Percentiles rank a stretch among this genome's conserved stretches.
These are phyloP conservation scores for Apodemus speciosus DNA, from an alignment of 2,113 vertebrate genomes.

Conservation along the genomic window DNA sequence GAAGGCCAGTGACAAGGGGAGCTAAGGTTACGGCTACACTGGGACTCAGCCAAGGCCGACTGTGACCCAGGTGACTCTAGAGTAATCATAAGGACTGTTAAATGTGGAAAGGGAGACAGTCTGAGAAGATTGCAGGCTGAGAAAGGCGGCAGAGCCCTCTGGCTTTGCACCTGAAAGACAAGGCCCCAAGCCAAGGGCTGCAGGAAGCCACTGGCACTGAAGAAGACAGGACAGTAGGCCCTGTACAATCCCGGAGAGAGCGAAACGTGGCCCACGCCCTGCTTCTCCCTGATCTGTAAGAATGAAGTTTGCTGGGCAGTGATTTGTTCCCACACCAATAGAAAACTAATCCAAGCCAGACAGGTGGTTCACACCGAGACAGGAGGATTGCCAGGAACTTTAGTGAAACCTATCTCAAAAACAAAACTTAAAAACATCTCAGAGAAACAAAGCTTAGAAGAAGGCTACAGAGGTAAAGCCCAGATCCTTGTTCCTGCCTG, in stretches of 20 bases:
- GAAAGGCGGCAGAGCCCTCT: not conserved
- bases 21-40: not conserved
- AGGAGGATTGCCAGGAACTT: not conserved
- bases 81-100: not conserved
- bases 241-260: not conserved
- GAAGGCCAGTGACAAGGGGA: not conserved
- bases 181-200: not conserved
- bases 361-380: not conserved
- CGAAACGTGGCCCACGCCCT: not conserved
- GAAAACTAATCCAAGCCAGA: not conserved
- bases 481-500: not conserved
- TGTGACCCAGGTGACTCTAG: not conserved
- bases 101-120: not conserved
- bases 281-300: not conserved
- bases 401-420: not conserved
- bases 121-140: fast-evolving
- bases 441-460: not conserved
- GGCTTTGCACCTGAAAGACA: not conserved
- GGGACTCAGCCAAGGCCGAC: not conserved
- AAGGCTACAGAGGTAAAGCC: not conserved
- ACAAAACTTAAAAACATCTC: not conserved
- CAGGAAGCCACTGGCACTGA: not conserved
- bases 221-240: not conserved
- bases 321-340: not conserved
- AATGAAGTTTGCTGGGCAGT: not conserved